Percentiles rank a stretch among this genome's conserved stretches.
These are phyloP conservation scores for Neomonachus schauinslandi DNA, from an alignment of 2,113 vertebrate genomes.

Conservation along the genomic window DNA sequence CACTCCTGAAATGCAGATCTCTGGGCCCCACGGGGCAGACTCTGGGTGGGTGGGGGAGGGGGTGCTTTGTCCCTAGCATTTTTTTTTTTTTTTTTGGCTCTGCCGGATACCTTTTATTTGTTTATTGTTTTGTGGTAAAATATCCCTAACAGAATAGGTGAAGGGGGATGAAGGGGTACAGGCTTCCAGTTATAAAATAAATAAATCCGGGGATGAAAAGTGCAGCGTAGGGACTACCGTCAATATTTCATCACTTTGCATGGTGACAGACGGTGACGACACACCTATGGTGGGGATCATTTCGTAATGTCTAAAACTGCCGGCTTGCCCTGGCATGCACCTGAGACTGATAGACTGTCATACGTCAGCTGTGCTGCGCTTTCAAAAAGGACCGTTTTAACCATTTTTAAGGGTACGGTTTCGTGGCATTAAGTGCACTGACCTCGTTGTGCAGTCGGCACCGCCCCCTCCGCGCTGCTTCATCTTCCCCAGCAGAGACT, in stretches of 20 bases:
- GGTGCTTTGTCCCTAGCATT: background rate
- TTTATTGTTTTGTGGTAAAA: background rate
- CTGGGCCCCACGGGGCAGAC: background rate
- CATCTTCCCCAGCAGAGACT: background rate
- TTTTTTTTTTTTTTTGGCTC: background rate
- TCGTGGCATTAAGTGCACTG: background rate
- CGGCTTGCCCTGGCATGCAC: rapidly evolving
- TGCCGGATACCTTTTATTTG: background rate
- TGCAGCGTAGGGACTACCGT: background rate
- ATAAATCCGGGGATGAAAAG: background rate
- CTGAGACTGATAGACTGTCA: too few species aligned
- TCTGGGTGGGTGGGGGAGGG: background rate
- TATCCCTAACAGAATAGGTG: background rate
- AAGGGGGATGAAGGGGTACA: background rate
- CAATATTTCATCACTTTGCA: background rate
- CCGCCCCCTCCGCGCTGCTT: background rate
- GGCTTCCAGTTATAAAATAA: background rate
- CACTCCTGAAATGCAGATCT: background rate
- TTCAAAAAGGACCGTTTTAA: background rate
- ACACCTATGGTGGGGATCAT: background rate
- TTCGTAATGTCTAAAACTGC: background rate
- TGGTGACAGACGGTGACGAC: background rate
- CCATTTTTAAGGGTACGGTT: background rate
- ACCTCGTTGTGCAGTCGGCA: background rate
- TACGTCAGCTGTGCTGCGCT: background rate